Base-by-base conservation (phyloP, 2,888 invertebrate species). In the Idaea aversata region DNA sequence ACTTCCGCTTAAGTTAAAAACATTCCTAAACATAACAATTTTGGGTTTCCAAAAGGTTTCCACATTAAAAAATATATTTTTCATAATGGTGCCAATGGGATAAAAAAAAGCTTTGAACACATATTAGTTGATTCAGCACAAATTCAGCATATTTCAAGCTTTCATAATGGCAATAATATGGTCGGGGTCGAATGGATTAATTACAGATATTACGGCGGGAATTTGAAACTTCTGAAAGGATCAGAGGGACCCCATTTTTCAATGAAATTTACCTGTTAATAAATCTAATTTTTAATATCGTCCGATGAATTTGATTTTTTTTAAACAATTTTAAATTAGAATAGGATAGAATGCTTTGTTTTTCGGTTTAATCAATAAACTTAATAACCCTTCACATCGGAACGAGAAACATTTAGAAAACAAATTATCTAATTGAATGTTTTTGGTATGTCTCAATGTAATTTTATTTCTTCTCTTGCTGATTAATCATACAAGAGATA, bases 191-290 rank as follows among this genome's bases (percentile, higher is more conserved):
- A 47, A 47, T 7, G 7, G 47, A 47, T 38, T 25, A 35, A 58
- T 38, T 7, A 5, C 35, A 15, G 34, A 15, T 16, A 36, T 63
- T 25, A 61, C 57, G 36, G 59, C 60, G 61, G 57, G 60, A 34
- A 35, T 38, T 58, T n/a, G 36, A 10, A 57, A 57, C 13, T 47
- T 59, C 10, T 59, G 59, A 59, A 16, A 16, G 16, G 59, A 59
- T n/a, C 16, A 25, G 59, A 59, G 34, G 34, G 59, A 59, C 59
- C 34, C 25, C 34, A 59, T 59, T 59, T 7, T 59, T 25, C 38
- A 47, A 47, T 10, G 47, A 47, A 47, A 47, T 47, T 47, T 47
- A 47, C 47, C 47, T 47, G 4, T 47, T 47, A 47, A 47, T 47
- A 47, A 47, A 47, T 47, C 13, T 47, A 47, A 4, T 47, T 47